phyloP scores from a whole-genome alignment of 2,888 invertebrate genomes.

The Caenorhabditis sp. region DNA sequence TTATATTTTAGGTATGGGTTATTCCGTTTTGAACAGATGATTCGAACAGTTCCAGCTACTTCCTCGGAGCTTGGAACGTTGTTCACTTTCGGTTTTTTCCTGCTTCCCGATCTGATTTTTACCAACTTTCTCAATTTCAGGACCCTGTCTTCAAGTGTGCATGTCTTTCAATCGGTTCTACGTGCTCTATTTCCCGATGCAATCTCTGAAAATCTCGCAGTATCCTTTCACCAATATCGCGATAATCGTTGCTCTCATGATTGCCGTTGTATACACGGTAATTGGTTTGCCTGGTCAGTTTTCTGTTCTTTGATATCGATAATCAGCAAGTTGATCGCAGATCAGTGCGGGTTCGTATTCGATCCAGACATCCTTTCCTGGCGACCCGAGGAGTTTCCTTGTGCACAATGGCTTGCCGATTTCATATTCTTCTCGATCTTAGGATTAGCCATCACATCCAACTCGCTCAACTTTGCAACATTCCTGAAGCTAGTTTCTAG shows the following conservation, averaged over 20 bases:
- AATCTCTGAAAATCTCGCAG: slow-evolving; percentile 28
- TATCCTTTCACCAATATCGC: slow-evolving; percentile 46
- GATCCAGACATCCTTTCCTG: slow-evolving; percentile 56
- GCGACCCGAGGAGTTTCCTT: slow-evolving; percentile 50
- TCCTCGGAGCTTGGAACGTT: too few species aligned
- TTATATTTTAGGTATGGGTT: slow-evolving; percentile 56
- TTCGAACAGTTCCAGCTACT: too few species aligned
- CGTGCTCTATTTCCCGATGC: slow-evolving; percentile 50
- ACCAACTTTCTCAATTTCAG: slow-evolving; percentile 25
- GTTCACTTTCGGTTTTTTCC: too few species aligned
- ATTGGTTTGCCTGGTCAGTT: slow-evolving; percentile 52
- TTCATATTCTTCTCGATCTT: slow-evolving; percentile 57
- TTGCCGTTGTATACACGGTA: slow-evolving; percentile 50
- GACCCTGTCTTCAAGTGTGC: slow-evolving; percentile 53
- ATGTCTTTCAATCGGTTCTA: slow-evolving; percentile 63
- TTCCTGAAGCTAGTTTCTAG: slow-evolving; percentile 46
- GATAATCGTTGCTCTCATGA: slow-evolving; percentile 29
- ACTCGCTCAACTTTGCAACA: slow-evolving; percentile 55
- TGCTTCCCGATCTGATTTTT: background rate
- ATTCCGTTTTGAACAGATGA: background rate
- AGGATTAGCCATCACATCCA: slow-evolving; percentile 43
- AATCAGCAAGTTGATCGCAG: slow-evolving; percentile 10
- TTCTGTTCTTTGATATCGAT: background rate
- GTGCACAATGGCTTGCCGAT: slow-evolving; percentile 52
- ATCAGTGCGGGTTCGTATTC: slow-evolving; percentile 58